Evolutionary conservation across 64 coral and sea anemone genomes (phyloP).

Genomic region (Pocillopora verrucosa): DNA sequence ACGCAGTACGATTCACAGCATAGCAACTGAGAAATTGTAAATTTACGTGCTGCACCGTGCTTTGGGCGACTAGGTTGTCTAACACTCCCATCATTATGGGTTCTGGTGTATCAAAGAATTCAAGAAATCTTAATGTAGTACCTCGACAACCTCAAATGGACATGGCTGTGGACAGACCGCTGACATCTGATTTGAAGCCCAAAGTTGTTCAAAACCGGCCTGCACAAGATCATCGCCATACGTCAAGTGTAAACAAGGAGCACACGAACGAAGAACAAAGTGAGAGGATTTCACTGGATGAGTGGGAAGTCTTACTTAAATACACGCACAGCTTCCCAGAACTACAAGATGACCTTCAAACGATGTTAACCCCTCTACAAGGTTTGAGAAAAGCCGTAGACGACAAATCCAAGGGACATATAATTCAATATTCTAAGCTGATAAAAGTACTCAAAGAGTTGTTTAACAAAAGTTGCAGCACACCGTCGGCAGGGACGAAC

Average conservation of each 20-base stretch:
- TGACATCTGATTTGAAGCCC: not conserved
- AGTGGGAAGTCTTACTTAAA: not conserved
- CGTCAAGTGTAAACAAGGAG: not conserved
- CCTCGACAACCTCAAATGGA: not conserved
- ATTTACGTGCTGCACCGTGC: not conserved
- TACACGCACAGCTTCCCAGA: not conserved
- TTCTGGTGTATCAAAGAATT: not conserved
- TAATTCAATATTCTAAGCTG: not conserved
- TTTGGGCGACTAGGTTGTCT: not conserved
- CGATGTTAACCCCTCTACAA: not conserved
- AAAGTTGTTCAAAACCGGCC: not conserved
- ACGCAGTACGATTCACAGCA: not conserved
- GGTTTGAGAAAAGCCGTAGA: not conserved
- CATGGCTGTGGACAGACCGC: no score
- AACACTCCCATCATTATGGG: not conserved
- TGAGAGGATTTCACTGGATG: no score
- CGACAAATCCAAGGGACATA: not conserved
- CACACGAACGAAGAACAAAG: not conserved
- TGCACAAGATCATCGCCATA: not conserved
- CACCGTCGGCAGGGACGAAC: not conserved
- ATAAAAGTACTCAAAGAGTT: not conserved
- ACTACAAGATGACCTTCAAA: not conserved
- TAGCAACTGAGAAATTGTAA: conserved; percentile 26
- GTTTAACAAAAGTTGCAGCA: not conserved
- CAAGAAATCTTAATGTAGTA: no score